A percentile compares a stretch with the other conserved stretches of the same genome.
phyloP scores from a whole-genome alignment of 2,797 vertebrate species.

The Lithobates pipiens region DNA sequence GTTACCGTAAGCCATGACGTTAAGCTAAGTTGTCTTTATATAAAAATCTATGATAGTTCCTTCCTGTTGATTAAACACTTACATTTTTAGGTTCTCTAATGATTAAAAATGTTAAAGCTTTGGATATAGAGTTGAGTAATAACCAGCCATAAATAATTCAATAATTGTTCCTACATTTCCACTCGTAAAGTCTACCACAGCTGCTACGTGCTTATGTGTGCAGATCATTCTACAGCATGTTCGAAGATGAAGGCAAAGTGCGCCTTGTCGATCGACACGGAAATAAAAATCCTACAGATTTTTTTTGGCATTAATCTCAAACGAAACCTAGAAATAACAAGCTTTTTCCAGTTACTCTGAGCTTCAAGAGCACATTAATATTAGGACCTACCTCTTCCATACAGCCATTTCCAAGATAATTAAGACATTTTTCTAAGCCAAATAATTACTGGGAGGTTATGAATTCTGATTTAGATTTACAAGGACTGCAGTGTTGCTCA shows the following conservation, averaged over 20 bases:
- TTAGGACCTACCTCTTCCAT: constrained; percentile 1
- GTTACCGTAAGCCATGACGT: neutral
- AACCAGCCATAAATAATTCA: constrained; percentile 59
- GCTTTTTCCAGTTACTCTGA: constrained; percentile 6
- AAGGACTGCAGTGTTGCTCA: neutral
- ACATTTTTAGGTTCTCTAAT: constrained; percentile 45
- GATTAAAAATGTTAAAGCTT: constrained; percentile 59
- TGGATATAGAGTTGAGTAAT: constrained; percentile 42
- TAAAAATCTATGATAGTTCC: constrained; percentile 39
- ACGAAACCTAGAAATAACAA: neutral
- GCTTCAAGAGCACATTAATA: neutral
- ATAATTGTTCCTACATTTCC: constrained; percentile 42
- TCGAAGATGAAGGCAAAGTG: constrained; percentile 20
- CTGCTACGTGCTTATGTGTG: constrained; percentile 33
- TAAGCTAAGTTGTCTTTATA: constrained; percentile 22
- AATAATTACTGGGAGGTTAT: constrained; percentile 19
- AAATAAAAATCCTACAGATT: constrained; percentile 10
- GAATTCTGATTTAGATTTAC: constrained; percentile 15
- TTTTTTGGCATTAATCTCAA: neutral
- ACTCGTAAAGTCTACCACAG: constrained; percentile 29
- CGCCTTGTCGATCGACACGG: constrained; percentile 1
- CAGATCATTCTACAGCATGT: constrained; percentile 17
- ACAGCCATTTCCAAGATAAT: constrained; percentile 1
- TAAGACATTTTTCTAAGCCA: constrained; percentile 7
- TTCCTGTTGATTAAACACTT: constrained; percentile 54